Base-by-base conservation (phyloP, 2,888 invertebrate genomes). In the Acleris holmiana region DNA sequence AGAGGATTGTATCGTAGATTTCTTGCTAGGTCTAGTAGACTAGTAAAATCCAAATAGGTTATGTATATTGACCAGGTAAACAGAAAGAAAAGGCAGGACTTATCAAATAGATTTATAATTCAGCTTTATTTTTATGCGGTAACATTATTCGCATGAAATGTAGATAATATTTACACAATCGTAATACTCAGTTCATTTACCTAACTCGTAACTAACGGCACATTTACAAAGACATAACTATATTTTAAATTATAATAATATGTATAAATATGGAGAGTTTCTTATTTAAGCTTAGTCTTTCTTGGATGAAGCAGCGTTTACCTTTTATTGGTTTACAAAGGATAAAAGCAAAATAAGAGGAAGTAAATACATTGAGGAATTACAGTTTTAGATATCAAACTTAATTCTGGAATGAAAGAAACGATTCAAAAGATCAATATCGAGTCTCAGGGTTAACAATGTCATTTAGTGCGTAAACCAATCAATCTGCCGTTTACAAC, bases 271-370 rank as follows among this genome's bases (percentile, higher is more conserved):
- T 83, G 86, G 85, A 84, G 23, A 82, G 81, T 78, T 83, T 87
- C 78, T 76, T 79, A 79, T 79, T 83, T 71, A 79, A 74, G 80
- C 85, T 85, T 86, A 91, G 90, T 89, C 89, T 90, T 91, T 89
- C 85, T 82, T 85, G 85, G 83, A 86, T 88, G 86, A 81, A 83
- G 77, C 79, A 86, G 87, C 87, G 82, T 76, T 71, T 73, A 78
- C 83, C 88, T 13, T n/a, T 86, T 76, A 67, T 82, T 83, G 83
- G 80, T 88, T 81, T 84, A 80, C 78, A 47, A 40, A 10, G 76
- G 79, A 80, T 75, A 85, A 81, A 80, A 76, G 76, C 76, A 75
- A 76, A 70, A 68, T 71, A 72, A 74, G 73, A 73, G 73, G 70
- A 76, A 64, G 73, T 72, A 69, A 77, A 71, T 74, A 40, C 25